Evolutionary conservation across 2,113 vertebrate species (phyloP).

Genomic region (Oryctolagus cuniculus): DNA sequence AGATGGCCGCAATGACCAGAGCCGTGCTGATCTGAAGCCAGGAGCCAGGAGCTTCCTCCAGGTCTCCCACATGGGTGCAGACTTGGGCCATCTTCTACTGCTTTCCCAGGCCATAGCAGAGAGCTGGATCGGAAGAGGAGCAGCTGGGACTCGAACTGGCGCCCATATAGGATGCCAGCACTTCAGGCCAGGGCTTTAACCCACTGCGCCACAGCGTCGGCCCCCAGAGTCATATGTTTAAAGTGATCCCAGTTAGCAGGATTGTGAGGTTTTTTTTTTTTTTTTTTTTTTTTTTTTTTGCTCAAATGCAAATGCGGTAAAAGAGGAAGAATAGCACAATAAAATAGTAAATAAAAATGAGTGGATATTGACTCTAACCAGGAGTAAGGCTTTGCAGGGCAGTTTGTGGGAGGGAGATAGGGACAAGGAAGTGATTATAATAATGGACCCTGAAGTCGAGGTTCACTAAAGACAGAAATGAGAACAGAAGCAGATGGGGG

Average conservation of each 20-base stretch:
- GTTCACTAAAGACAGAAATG: not conserved
- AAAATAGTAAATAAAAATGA: not conserved
- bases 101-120: too few species aligned
- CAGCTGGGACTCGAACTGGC: too few species aligned
- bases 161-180: too few species aligned
- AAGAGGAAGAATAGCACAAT: not conserved
- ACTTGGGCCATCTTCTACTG: too few species aligned
- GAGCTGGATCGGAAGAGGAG: too few species aligned
- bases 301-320: not conserved
- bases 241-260: not conserved
- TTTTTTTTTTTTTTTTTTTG: conserved; percentile 23
- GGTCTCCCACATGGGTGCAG: too few species aligned
- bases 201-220: too few species aligned
- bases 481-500: not conserved
- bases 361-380: not conserved
- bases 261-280: conserved; percentile 26
- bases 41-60: too few species aligned
- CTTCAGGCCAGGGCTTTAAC: too few species aligned
- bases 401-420: not conserved
- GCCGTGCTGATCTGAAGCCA: too few species aligned
- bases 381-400: not conserved
- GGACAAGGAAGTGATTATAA: not conserved
- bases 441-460: not conserved
- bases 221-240: not conserved
- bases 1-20: too few species aligned